Evolutionary conservation across 2,888 invertebrate genomes (phyloP).

Genomic region (Eilema griseolum): DNA sequence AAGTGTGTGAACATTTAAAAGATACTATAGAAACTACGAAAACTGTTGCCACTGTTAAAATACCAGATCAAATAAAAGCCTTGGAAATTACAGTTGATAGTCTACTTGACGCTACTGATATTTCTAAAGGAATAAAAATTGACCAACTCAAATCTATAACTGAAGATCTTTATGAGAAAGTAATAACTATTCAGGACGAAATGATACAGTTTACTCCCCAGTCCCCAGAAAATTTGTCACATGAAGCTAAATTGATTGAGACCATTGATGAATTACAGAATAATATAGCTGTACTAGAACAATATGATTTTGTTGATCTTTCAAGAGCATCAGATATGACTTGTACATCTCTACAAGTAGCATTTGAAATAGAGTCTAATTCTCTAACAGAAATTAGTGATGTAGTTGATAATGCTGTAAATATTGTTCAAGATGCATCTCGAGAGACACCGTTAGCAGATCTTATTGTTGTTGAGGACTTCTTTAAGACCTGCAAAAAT

Average conservation of each 20-base stretch:
- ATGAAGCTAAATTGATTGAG: slow-evolving; percentile 73
- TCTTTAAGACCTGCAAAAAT: slow-evolving; percentile 70
- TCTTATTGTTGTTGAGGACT: slow-evolving; percentile 69
- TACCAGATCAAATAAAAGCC: slow-evolving; percentile 49
- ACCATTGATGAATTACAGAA: slow-evolving; percentile 72
- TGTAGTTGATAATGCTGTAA: slow-evolving; percentile 67
- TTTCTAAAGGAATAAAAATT: slow-evolving; percentile 65
- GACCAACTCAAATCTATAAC: slow-evolving; percentile 67
- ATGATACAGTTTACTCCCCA: slow-evolving; percentile 67
- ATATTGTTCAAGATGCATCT: slow-evolving; percentile 64
- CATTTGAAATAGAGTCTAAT: slow-evolving; percentile 66
- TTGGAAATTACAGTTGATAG: slow-evolving; percentile 62
- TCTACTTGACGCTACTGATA: slow-evolving; percentile 67
- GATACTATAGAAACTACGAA: slow-evolving; percentile 60
- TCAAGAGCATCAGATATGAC: slow-evolving; percentile 68
- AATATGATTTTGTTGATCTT: slow-evolving; percentile 74
- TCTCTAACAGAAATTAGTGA: slow-evolving; percentile 67
- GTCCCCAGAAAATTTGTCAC: slow-evolving; percentile 55
- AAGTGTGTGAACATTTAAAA: slow-evolving; percentile 68
- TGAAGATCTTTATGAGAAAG: slow-evolving; percentile 69
- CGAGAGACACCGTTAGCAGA: slow-evolving; percentile 64
- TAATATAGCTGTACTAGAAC: slow-evolving; percentile 73
- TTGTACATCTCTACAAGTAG: slow-evolving; percentile 61
- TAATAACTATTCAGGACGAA: slow-evolving; percentile 71
- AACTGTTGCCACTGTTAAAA: slow-evolving; percentile 15